Base-by-base conservation (phyloP, 2,797 vertebrate species). In the Echeneis naucrates region DNA sequence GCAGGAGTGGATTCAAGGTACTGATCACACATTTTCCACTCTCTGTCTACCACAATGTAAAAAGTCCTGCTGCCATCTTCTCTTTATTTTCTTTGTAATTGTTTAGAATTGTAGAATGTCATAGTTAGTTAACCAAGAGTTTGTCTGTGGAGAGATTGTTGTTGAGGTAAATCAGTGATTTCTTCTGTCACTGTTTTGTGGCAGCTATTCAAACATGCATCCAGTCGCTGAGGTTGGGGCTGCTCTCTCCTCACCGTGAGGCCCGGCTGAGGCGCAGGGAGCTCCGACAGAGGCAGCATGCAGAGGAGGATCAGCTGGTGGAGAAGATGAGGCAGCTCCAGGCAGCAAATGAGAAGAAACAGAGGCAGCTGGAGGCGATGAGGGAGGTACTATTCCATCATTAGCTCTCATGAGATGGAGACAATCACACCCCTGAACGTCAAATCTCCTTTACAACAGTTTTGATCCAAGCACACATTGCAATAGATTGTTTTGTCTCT, bases 1-100 rank as follows among this genome's bases (percentile, higher is more conserved):
- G 70, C 97, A 98, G 81, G 97, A 99, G 68, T 99, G 98, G 98
- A 96, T 98, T 87, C 97, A 98, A 95, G 97, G 98, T 99, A 89
- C 73, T 38, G 47, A 61, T 8, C 2, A 12, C 40, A 47, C 2
- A 38, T 68, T 65, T 33, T 35, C 14, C 13, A 7, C 37, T 57
- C 24, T 71, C 3, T 53, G n/a, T 26, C 42, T 26, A 9, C 14
- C 8, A 44, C 11, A 11, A 68, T 26, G 21, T 40, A 13, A 50
- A 44, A 17, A 53, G 10, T 71, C 32, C 30, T 11, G 0, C 72
- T 21, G 35, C 60, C 21, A 19, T 30, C 3, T 1, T 60, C 19
- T 40, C 4, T 40, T 44, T 26, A 33, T 17, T 21, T n/a, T 14
- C 16, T 12, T 45, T 45, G 7, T 23, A n/a, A 47, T 47, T 47